Base-by-base conservation (phyloP, 2,888 invertebrate species). In the Tiliacea aurago region DNA sequence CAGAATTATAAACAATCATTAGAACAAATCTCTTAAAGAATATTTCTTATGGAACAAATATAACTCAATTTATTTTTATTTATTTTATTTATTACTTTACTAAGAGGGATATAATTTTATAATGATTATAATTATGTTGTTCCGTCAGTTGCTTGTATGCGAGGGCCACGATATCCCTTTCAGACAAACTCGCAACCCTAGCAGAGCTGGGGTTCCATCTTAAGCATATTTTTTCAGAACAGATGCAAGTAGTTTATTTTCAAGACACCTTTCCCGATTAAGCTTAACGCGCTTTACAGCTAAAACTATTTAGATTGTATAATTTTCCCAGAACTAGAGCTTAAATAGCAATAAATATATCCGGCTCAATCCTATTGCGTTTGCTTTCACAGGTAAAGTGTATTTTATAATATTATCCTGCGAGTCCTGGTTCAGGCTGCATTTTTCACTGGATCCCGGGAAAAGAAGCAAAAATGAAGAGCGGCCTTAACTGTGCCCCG, bases 381-480 rank as follows among this genome's bases (percentile, higher is more conserved):
- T 84, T 81, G 87, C 86, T 88, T 90, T 89, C 86, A 87, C 85
- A 86, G 86, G 87, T 88, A 88, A 86, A 88, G 85, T 88, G 88
- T 90, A 88, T 87, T 91, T 93, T 91, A 91, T 88, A 90, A 89
- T 90, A 90, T 90, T 89, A 91, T 88, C 86, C 86, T 70, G 71
- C 72, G 88, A 85, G 73, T 87, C 78, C 78, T 86, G 74, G 80
- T 85, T 87, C 80, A 83, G 83, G 86, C 87, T 92, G 90, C 91
- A 91, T 91, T 92, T 93, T 91, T 90, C 90, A 91, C 83, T 69
- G 89, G 90, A 85, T 88, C 83, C 85, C 84, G 87, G 86, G 84
- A 88, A 90, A 89, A 90, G 87, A 86, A 91, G 88, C 88, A 91
- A 92, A 80, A 92, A 92, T 88, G 89, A 89, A 92, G 89, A 87